Percentiles rank a stretch among this genome's conserved stretches.
Conservation (phyloP, 2,888 invertebrate species). For the Cephonodes hylas region DNA sequence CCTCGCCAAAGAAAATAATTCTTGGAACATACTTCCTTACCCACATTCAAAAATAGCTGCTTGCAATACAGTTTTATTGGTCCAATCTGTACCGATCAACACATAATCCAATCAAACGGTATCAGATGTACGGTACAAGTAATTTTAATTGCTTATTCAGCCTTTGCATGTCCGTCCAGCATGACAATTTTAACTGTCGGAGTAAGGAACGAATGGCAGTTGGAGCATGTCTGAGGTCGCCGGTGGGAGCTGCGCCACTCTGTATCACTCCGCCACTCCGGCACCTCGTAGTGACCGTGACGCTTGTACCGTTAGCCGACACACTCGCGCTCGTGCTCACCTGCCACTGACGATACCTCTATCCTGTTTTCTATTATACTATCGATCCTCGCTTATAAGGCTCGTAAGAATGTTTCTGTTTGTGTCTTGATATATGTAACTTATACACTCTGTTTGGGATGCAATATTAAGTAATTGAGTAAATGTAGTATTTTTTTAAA, state of each 20-base stretch:
- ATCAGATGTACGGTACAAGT: background rate
- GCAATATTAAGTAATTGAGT: too few species aligned
- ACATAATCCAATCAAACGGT: background rate
- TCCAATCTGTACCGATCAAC: background rate
- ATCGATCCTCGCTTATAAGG: constrained; percentile 31
- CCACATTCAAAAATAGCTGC: too few species aligned
- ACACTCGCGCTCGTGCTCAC: constrained; percentile 41
- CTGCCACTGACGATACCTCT: constrained; percentile 16
- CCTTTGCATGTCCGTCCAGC: background rate
- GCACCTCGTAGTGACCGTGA: constrained; percentile 32
- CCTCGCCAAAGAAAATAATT: too few species aligned
- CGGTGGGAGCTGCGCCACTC: background rate
- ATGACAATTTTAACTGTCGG: background rate
- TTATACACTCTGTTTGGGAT: too few species aligned
- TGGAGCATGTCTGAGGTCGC: background rate
- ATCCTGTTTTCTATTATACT: constrained; percentile 54
- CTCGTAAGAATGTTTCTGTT: background rate
- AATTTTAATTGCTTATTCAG: background rate
- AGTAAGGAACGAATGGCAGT: background rate
- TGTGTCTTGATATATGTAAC: too few species aligned
- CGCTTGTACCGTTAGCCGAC: constrained; percentile 68
- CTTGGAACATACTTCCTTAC: too few species aligned
- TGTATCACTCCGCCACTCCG: background rate
- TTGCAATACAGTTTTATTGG: background rate
- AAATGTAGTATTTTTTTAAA: too few species aligned